Evolutionary conservation across 2,888 invertebrate genomes (phyloP).

Genomic region (Sceliomorpha sp.): DNA sequence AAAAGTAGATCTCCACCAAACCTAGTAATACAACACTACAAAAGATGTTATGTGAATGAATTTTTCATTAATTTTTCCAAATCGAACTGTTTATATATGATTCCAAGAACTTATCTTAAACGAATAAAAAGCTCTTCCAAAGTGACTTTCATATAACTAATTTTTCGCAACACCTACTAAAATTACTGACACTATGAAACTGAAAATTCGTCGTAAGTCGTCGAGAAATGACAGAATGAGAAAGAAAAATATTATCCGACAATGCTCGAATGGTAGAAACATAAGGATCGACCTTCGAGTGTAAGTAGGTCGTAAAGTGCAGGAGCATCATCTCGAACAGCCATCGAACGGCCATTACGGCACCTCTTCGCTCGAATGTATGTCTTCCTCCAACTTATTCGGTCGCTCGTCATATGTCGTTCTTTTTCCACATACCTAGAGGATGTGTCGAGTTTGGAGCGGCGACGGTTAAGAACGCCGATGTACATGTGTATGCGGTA

Average conservation of each 20-base stretch:
- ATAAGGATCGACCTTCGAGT: slow-evolving; percentile 37
- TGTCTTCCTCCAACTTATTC: slow-evolving; percentile 25
- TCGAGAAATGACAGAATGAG: slow-evolving; percentile 8
- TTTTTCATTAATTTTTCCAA: no score
- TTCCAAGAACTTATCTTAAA: no score
- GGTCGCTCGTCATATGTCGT: slow-evolving; percentile 13
- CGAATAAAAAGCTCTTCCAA: no score
- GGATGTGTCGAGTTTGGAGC: slow-evolving; percentile 7
- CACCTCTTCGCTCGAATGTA: slow-evolving; percentile 40
- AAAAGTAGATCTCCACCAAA: no score
- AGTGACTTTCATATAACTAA: no score
- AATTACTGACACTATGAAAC: no score
- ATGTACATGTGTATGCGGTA: slow-evolving; percentile 1
- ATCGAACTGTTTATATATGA: no score
- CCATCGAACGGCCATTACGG: slow-evolving; percentile 59
- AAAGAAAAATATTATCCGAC: slow-evolving; percentile 29
- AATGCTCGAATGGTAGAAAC: slow-evolving; percentile 32
- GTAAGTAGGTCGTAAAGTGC: slow-evolving; percentile 62
- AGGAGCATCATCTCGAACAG: slow-evolving; percentile 56
- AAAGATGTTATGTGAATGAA: no score
- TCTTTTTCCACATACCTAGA: slow-evolving; percentile 4
- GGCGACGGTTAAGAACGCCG: not conserved
- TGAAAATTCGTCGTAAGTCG: slow-evolving; percentile 14
- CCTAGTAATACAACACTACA: no score
- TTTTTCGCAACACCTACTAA: no score